Percentiles rank a stretch among this genome's conserved stretches.
phyloP scores from a whole-genome alignment of 2,888 invertebrate genomes.

The Ceriagrion tenellum region DNA sequence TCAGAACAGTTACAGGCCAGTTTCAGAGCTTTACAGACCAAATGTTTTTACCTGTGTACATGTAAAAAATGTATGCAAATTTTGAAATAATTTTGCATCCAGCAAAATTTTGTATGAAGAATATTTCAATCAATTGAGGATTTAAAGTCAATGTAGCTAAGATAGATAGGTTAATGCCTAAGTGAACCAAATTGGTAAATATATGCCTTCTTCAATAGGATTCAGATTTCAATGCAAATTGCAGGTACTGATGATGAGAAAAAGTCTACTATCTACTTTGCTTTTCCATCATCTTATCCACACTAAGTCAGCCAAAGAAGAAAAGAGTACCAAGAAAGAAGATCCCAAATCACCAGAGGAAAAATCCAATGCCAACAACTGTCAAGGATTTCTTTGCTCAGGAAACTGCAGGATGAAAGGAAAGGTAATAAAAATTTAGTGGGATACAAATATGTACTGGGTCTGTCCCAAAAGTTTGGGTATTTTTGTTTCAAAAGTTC shows the following conservation, averaged over 20 bases:
- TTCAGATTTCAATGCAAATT: conserved; percentile 68
- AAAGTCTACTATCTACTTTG: conserved; percentile 83
- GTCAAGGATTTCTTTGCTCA: conserved; percentile 41
- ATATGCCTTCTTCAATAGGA: background rate
- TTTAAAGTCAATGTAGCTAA: no score
- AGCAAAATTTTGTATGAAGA: no score
- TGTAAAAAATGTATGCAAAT: no score
- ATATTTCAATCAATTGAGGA: no score
- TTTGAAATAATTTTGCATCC: no score
- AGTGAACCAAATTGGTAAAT: no score
- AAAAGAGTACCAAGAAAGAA: background rate
- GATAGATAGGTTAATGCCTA: no score
- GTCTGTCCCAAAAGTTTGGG: no score
- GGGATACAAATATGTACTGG: background rate
- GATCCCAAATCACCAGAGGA: background rate
- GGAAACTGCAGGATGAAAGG: conserved; percentile 55
- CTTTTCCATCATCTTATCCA: conserved; percentile 76
- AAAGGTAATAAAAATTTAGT: background rate
- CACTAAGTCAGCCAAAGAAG: conserved; percentile 49
- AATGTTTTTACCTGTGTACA: no score
- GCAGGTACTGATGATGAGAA: conserved; percentile 86
- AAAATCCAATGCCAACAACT: conserved; percentile 34
- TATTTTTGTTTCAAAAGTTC: no score
- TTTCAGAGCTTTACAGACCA: no score
- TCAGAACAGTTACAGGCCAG: no score